phyloP scores from a whole-genome alignment of 2,113 vertebrate species.

The Crotalus tigris region DNA sequence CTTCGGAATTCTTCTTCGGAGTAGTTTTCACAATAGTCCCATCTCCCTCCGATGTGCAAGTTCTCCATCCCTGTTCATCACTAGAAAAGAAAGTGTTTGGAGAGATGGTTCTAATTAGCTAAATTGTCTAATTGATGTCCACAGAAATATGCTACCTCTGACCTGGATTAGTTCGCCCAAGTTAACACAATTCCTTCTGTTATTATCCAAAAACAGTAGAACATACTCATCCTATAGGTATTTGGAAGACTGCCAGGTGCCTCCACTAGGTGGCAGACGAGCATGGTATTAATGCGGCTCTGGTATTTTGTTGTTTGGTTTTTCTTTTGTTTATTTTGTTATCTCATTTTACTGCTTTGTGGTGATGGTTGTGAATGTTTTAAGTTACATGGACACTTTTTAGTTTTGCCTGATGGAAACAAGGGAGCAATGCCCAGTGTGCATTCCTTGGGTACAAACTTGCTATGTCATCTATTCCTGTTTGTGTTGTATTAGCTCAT shows the following conservation, averaged over 20 bases:
- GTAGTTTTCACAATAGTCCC: background rate
- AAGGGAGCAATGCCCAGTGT: background rate
- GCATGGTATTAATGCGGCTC: constrained; percentile 53
- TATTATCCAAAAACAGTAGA: background rate
- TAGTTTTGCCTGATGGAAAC: constrained; percentile 29
- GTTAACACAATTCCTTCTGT: background rate
- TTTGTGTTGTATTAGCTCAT: constrained; percentile 36
- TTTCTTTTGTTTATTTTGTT: background rate
- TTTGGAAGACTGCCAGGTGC: constrained; percentile 35
- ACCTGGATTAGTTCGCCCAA: background rate
- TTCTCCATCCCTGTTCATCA: background rate
- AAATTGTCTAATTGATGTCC: background rate
- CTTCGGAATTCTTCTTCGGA: background rate
- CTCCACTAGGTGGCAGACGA: constrained; percentile 73
- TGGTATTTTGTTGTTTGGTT: background rate
- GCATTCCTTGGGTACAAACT: constrained; percentile 43
- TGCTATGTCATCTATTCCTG: constrained; percentile 14
- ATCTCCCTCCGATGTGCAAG: background rate
- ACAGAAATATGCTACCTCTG: background rate
- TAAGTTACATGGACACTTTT: constrained; percentile 58
- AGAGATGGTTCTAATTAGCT: background rate
- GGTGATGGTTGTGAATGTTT: constrained; percentile 13
- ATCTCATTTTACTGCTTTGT: constrained; percentile 31
- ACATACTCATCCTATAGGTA: background rate
- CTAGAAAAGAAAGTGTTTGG: background rate